Conservation (phyloP, 2,113 vertebrate genomes). For the Corythoichthys haematopterus region DNA sequence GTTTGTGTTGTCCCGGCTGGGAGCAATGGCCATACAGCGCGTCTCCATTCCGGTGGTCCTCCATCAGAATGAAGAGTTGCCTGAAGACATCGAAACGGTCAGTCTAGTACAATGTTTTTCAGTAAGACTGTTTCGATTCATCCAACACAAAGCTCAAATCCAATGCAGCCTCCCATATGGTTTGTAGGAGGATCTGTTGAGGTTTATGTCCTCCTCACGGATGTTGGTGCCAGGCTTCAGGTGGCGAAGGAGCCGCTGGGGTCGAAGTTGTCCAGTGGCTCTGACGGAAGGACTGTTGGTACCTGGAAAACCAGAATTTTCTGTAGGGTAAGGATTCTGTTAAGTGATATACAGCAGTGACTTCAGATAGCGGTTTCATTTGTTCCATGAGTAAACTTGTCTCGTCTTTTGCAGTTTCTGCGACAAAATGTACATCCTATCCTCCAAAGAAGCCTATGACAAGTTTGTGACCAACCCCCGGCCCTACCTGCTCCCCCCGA, state of each 20-base stretch:
- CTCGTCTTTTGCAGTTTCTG: slow-evolving; percentile 75
- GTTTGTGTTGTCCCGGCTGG: slow-evolving; percentile 77
- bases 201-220: slow-evolving; percentile 65
- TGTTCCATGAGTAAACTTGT: neutral
- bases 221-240: slow-evolving; percentile 75
- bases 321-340: slow-evolving; percentile 75
- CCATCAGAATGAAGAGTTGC: slow-evolving; percentile 56
- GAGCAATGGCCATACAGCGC: slow-evolving; percentile 74
- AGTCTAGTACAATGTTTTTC: slow-evolving; percentile 24
- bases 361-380: too few species aligned
- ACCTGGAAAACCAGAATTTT: slow-evolving; percentile 74
- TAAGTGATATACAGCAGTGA: too few species aligned
- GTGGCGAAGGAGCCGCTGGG: slow-evolving; percentile 88
- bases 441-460: slow-evolving; percentile 76
- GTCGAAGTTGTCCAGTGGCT: slow-evolving; percentile 80
- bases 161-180: slow-evolving; percentile 12
- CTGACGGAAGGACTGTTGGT: slow-evolving; percentile 79
- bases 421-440: slow-evolving; percentile 87
- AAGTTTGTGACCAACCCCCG: slow-evolving; percentile 81
- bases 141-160: too few species aligned
- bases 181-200: slow-evolving; percentile 79
- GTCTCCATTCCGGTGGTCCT: slow-evolving; percentile 76
- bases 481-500: slow-evolving; percentile 83
- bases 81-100: slow-evolving; percentile 71
- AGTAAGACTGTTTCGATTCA: neutral